Base-by-base conservation (phyloP, 2,888 invertebrate genomes). In the Amiota mariae region DNA sequence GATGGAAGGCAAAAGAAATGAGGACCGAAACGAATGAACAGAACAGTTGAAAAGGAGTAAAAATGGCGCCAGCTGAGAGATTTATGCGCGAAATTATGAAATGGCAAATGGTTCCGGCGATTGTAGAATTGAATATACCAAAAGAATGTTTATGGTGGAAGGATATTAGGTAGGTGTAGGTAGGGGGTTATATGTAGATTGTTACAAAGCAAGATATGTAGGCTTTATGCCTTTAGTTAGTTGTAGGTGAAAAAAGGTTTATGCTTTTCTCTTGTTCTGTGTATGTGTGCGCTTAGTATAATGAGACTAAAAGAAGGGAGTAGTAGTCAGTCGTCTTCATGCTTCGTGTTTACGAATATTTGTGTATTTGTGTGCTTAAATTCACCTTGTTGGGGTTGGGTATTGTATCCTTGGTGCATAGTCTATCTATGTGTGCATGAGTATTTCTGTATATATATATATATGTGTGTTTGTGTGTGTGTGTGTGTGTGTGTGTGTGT, bases 41-140 rank as follows among this genome's bases (percentile, higher is more conserved):
- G 82, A 36, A 74, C 61, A 36, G 36, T 36, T 36, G 75, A 77
- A 75, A 78, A 80, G 78, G 82, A 84, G 85, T 79, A 74, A 81
- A 36, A 84, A 75, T 85, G 82, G 82, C 85, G 82, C 82, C 82
- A 83, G 79, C 77, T 77, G 74, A 82, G 15, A 85, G 82, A 82
- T 80, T 81, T 85, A 80, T 81, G 67, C 59, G 71, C 71, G 75
- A 73, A 85, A 79, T 80, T 85, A 82, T 85, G 85, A 82, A 84
- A 84, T 68, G 67, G 79, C 78, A 79, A 85, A 81, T 78, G 71
- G 72, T 73, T 78, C 70, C 68, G 78, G 54, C 61, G 36, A 36
- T 36, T 36, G 36, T 36, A 36, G 36, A 36, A 36, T 36, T 36
- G 36, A 36, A 36, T 36, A 36, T 36, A 3, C 24, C 24, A 24